Conservation (phyloP, 1,140 invertebrate species). For the Ridgeia piscesae region DNA sequence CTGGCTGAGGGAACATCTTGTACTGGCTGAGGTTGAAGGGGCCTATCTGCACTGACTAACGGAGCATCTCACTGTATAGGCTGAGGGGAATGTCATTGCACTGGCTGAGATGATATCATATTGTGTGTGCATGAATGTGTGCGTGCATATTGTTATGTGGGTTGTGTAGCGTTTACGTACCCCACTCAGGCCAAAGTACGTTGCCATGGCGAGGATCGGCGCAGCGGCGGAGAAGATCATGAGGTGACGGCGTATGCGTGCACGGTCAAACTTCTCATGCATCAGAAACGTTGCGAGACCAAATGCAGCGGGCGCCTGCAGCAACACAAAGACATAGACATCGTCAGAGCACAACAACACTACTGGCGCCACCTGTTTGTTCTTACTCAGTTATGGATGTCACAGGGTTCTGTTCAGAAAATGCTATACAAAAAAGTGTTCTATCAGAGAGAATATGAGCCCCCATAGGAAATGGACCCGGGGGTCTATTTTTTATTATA, state of each 20-base stretch:
- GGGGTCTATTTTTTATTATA: no score
- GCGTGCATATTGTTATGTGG: no score
- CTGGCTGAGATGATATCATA: no score
- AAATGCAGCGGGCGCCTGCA: constrained; percentile 93
- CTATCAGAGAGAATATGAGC: not conserved
- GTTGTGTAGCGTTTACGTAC: constrained; percentile 56
- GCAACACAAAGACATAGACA: constrained; percentile 15
- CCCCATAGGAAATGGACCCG: no score
- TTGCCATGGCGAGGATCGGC: constrained; percentile 84
- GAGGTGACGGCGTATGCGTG: constrained; percentile 84
- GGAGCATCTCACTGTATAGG: no score
- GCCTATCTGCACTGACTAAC: no score
- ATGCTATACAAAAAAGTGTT: not conserved
- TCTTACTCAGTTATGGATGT: not conserved
- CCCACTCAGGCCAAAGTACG: constrained; percentile 89
- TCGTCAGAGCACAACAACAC: not conserved
- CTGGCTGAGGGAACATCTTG: no score
- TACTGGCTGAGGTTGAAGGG: no score
- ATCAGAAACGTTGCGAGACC: constrained; percentile 95
- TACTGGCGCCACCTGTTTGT: not conserved
- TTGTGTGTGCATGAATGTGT: no score
- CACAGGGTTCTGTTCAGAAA: not conserved
- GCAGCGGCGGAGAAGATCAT: constrained; percentile 93
- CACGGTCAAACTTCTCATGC: constrained; percentile 89
- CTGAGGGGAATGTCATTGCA: no score